These are phyloP conservation scores for Meandrina meandrites DNA, from an alignment of 92 coral and sea anemone species.

Conservation along the genomic window DNA sequence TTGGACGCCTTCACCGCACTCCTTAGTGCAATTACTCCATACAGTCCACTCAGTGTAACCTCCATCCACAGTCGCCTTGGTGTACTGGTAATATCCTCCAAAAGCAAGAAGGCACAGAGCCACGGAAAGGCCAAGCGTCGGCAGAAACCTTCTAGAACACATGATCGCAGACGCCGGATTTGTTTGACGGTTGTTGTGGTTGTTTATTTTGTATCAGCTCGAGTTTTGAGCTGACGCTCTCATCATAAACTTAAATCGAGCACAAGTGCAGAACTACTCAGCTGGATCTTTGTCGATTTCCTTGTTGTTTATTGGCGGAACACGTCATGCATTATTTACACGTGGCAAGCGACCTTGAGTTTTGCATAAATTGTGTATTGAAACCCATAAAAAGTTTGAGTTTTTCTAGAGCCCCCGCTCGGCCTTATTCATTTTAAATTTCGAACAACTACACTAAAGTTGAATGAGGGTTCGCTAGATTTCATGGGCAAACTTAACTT, in stretches of 20 bases:
- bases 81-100: constrained; percentile 21
- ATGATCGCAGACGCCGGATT: not conserved
- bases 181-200: not conserved
- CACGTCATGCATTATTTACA: constrained; percentile 21
- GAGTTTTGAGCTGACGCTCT: not conserved
- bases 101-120: constrained; percentile 8
- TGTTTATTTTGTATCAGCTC: not conserved
- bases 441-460: not conserved
- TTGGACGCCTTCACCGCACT: constrained; percentile 68
- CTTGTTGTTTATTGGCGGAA: constrained; percentile 13
- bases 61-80: constrained; percentile 5
- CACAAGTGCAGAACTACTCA: not conserved
- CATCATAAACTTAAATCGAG: not conserved
- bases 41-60: constrained; percentile 62
- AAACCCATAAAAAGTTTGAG: not conserved
- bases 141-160: constrained; percentile 31
- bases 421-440: not conserved
- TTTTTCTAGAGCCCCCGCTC: not conserved
- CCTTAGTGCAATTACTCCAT: constrained; percentile 61
- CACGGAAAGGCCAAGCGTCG: constrained; percentile 2
- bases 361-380: not conserved
- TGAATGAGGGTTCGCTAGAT: not conserved
- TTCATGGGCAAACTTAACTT: not conserved
- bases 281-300: not conserved
- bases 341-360: constrained; percentile 26